phyloP scores from a whole-genome alignment of 1,140 invertebrate species.

The Drosophila nikananu region DNA sequence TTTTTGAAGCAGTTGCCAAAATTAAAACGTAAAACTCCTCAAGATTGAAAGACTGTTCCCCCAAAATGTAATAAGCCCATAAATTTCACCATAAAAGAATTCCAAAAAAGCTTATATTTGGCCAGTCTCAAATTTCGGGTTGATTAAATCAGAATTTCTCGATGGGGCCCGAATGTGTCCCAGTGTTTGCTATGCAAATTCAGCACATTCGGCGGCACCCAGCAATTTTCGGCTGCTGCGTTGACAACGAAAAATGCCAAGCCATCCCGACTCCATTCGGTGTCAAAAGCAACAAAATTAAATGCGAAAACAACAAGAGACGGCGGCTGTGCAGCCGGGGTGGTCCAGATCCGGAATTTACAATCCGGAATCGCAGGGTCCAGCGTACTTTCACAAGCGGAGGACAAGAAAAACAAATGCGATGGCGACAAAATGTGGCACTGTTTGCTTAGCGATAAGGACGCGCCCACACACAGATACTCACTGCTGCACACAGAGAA shows the following conservation, averaged over 20 bases:
- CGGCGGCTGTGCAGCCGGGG: constrained; percentile 43
- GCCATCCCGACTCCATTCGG: constrained; percentile 65
- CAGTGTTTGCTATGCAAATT: constrained; percentile 63
- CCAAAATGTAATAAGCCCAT: background rate
- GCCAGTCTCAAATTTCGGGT: background rate
- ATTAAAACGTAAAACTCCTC: background rate
- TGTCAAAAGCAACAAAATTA: constrained; percentile 83
- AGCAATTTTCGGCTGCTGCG: constrained; percentile 35
- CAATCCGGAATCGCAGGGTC: constrained; percentile 9
- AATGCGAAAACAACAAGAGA: constrained; percentile 72
- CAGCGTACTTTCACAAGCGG: constrained; percentile 32
- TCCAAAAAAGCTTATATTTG: background rate
- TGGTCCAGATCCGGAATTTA: constrained; percentile 55
- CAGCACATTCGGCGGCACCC: constrained; percentile 40
- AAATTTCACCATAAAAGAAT: background rate
- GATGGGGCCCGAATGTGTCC: background rate
- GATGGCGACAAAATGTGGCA: constrained; percentile 74
- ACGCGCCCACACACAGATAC: constrained; percentile 39
- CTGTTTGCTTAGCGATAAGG: constrained; percentile 82
- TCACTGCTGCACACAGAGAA: constrained; percentile 3
- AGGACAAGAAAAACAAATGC: constrained; percentile 75
- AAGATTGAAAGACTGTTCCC: background rate
- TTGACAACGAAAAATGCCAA: constrained; percentile 57
- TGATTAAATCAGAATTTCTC: constrained; percentile 12
- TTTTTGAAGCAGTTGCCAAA: background rate